These are phyloP conservation scores for Margarornis squamiger DNA, from an alignment of 2,797 vertebrate genomes.

Conservation along the genomic window DNA sequence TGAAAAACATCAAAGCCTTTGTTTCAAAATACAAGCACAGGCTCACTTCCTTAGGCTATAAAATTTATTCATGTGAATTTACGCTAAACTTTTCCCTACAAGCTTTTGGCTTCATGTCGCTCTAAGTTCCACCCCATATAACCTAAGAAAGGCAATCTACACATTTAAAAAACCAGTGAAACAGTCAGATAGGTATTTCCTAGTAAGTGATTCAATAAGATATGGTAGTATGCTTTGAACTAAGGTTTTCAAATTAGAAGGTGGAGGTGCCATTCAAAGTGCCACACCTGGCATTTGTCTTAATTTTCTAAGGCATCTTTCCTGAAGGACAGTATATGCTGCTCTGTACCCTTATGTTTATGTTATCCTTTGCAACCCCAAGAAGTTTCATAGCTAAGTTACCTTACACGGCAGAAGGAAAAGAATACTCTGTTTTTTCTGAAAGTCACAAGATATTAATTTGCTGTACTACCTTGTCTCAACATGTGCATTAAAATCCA, in stretches of 20 bases:
- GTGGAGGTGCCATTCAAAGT: neutral
- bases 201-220: neutral
- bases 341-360: neutral
- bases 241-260: neutral
- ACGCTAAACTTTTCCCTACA: neutral
- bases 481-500: neutral
- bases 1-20: neutral
- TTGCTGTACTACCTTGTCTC: neutral
- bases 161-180: neutral
- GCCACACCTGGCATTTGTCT: neutral
- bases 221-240: neutral
- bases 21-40: neutral
- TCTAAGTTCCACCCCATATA: neutral
- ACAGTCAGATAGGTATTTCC: neutral
- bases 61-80: neutral
- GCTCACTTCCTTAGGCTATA: neutral
- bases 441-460: neutral
- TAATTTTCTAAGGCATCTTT: neutral
- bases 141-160: neutral
- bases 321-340: neutral
- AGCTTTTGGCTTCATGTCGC: neutral
- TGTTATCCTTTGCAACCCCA: neutral
- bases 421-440: neutral
- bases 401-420: neutral
- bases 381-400: neutral